Evolutionary conservation across 2,113 vertebrate species (phyloP), one percentile per base, ranked within the genome.

Genomic region (Oceanodroma tethys): DNA sequence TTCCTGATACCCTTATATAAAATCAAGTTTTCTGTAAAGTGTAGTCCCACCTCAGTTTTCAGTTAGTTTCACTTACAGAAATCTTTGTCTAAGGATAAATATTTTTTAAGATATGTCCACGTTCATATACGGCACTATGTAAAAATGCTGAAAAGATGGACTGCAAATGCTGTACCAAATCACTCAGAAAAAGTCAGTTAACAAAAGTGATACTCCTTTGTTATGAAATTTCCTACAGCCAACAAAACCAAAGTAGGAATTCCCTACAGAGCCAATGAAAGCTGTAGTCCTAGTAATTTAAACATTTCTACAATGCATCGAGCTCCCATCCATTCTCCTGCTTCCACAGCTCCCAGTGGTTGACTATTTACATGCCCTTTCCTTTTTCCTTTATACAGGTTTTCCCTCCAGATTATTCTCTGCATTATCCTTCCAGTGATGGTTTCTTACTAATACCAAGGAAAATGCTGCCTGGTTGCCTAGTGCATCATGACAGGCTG

Each of bases 111-210:
- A 11, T 59, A 45, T 30, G 6, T 55, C 9, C 48, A 73, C 1
- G 18, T 65, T 78, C 14, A 30, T 59, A 16, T 45, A 45, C 0
- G 0, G 4, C 7, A 38, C 10, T 52, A 8, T 32, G 16, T 60
- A 53, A 88, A 76, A 75, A 50, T 21, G 47, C 12, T 65, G 43
- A 76, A 78, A 90, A 52, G 6, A 36, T 34, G 14, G 63, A 45
- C n/a, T 5, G 2, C 16, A 59, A 19, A 10, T 72, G 19, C 59
- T 42, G 4, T 16, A 65, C 7, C 0, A 0, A 81, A 63, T 80
- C 52, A 72, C 16, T 55, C 22, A 55, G 47, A 75, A 82, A 70
- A 89, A 48, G 10, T 48, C 5, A 59, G 22, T 27, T 88, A 75
- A 67, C 6, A 67, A n/a, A 78, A 87, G 8, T 4, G 1, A 27